A percentile compares a stretch with the other conserved stretches of the same genome.
These are phyloP conservation scores for Propithecus deckenii DNA, from an alignment of 2,797 vertebrate genomes.

Conservation along the genomic window DNA sequence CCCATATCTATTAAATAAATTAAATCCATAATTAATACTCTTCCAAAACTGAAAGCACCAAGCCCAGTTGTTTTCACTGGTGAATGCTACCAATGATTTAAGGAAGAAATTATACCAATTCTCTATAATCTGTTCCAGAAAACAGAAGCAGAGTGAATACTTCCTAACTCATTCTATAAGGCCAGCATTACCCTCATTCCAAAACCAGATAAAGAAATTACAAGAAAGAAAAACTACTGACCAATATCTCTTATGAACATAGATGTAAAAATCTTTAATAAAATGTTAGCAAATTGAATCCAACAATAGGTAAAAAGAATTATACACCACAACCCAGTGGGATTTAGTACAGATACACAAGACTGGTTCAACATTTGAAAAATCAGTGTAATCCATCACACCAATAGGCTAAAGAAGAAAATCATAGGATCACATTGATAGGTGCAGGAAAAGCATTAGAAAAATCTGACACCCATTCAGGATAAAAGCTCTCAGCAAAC, in stretches of 20 bases:
- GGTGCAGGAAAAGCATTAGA: neutral
- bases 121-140: no score
- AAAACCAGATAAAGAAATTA: neutral
- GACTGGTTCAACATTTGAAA: neutral
- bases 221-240: neutral
- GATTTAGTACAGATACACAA: neutral
- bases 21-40: no score
- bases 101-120: no score
- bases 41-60: no score
- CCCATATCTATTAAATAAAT: no score
- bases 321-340: neutral
- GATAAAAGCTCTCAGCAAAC: neutral
- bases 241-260: neutral
- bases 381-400: neutral
- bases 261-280: neutral
- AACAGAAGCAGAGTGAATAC: no score
- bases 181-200: no score
- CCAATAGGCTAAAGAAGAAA: neutral
- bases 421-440: neutral
- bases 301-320: neutral
- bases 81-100: no score
- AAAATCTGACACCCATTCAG: neutral
- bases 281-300: neutral
- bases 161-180: no score
- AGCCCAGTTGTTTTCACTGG: no score